These are phyloP conservation scores for Tragelaphus eurycerus DNA, from an alignment of 2,797 vertebrate genomes.

Conservation along the genomic window DNA sequence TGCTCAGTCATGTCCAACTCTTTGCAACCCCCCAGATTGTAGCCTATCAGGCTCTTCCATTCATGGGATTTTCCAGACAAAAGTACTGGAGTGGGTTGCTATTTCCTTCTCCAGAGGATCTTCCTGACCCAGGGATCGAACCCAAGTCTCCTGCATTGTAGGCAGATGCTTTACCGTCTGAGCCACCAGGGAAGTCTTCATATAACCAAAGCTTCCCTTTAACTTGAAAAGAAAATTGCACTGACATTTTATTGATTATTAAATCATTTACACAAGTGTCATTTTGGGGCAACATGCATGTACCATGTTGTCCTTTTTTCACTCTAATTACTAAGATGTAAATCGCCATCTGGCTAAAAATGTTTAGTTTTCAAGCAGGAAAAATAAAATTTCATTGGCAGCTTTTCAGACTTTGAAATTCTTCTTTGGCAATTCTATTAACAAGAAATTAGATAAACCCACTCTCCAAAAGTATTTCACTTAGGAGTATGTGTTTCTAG, in stretches of 20 bases:
- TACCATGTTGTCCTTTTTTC: background rate
- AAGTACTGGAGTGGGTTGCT: too few relatives aligned
- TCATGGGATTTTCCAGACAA: too few relatives aligned
- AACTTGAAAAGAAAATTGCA: background rate
- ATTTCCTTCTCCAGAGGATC: too few relatives aligned
- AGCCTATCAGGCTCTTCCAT: too few relatives aligned
- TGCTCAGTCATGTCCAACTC: too few relatives aligned
- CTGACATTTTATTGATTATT: background rate
- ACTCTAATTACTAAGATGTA: background rate
- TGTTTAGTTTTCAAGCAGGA: background rate
- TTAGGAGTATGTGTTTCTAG: background rate
- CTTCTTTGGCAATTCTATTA: slow-evolving; percentile 24
- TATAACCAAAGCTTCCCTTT: background rate
- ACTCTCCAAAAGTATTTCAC: background rate
- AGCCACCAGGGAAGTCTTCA: too few relatives aligned
- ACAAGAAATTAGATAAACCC: background rate
- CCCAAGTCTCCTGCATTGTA: too few relatives aligned
- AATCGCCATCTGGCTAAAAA: background rate
- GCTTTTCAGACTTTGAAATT: slow-evolving; percentile 24
- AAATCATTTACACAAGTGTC: background rate
- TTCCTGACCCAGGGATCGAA: too few relatives aligned
- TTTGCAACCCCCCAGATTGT: too few relatives aligned
- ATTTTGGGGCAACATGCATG: background rate
- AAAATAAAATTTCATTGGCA: background rate
- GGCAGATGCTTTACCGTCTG: too few relatives aligned